A percentile compares a stretch with the other conserved stretches of the same genome.
Conservation (phyloP, 2,797 vertebrate genomes). For the Pipistrellus kuhlii region DNA sequence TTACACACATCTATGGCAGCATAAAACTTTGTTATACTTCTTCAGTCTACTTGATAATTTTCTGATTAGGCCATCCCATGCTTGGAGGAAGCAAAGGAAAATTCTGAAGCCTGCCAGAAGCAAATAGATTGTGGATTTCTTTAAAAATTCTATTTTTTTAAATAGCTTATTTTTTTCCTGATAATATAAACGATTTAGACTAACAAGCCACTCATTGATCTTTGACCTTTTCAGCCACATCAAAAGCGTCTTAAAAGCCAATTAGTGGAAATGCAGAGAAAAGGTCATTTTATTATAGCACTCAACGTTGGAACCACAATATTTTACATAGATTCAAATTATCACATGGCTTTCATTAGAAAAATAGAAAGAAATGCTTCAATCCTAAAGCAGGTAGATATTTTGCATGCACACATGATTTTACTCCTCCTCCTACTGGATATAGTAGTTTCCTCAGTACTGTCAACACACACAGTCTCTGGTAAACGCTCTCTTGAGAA, state of each 20-base stretch:
- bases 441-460: not conserved
- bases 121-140: slow-evolving; percentile 80
- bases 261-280: slow-evolving; percentile 81
- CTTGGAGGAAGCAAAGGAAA: slow-evolving; percentile 85
- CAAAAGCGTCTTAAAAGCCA: slow-evolving; percentile 83
- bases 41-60: slow-evolving; percentile 89
- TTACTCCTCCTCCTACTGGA: slow-evolving; percentile 39
- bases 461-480: not conserved
- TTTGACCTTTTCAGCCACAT: slow-evolving; percentile 83
- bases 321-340: slow-evolving; percentile 74
- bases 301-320: slow-evolving; percentile 67
- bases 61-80: slow-evolving; percentile 86
- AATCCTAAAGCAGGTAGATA: slow-evolving; percentile 63
- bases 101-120: slow-evolving; percentile 82
- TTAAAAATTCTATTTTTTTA: slow-evolving; percentile 82
- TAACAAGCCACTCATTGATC: slow-evolving; percentile 85
- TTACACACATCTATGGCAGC: slow-evolving; percentile 88
- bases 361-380: slow-evolving; percentile 73
- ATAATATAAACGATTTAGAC: slow-evolving; percentile 84
- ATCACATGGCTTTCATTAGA: slow-evolving; percentile 67
- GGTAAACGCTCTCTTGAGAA: not conserved
- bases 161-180: slow-evolving; percentile 80
- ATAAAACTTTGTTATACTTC: slow-evolving; percentile 87
- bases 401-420: slow-evolving; percentile 58
- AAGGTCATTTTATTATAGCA: slow-evolving; percentile 78